phyloP scores from a whole-genome alignment of 2,113 vertebrate genomes.

The Galemys pyrenaicus region DNA sequence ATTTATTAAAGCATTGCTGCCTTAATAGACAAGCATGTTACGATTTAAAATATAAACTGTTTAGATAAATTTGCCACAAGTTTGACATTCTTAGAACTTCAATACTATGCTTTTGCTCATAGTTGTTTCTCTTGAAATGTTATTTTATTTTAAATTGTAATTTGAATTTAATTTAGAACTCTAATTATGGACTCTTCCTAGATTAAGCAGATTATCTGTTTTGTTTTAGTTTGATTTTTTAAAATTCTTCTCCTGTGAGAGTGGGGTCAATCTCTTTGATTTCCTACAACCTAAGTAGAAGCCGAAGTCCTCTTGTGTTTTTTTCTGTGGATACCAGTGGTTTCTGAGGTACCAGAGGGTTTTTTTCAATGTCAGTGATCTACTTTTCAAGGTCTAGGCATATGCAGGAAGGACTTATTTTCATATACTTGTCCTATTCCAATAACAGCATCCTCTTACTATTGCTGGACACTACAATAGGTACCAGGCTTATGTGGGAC shows the following conservation, averaged over 20 bases:
- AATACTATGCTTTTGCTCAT: neutral
- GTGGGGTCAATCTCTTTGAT: accelerated
- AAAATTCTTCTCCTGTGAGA: neutral
- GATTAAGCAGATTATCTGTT: neutral
- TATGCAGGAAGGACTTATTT: neutral
- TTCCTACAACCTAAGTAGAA: neutral
- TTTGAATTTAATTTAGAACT: neutral
- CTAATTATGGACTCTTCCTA: neutral
- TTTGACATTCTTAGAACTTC: neutral
- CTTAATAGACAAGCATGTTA: neutral
- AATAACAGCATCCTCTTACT: too few relatives aligned
- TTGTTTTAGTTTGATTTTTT: neutral
- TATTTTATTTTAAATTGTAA: neutral
- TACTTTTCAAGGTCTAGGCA: accelerated
- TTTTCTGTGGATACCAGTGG: neutral
- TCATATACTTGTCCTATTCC: neutral
- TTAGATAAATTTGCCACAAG: neutral
- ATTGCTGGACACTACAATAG: neutral
- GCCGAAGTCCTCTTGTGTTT: neutral
- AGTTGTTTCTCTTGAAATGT: neutral
- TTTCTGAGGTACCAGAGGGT: neutral
- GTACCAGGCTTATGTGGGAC: neutral
- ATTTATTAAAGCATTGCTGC: neutral
- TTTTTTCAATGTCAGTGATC: neutral
- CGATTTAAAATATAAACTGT: neutral